Conservation (phyloP, 2,113 vertebrate genomes). For the Loxodonta africana region DNA sequence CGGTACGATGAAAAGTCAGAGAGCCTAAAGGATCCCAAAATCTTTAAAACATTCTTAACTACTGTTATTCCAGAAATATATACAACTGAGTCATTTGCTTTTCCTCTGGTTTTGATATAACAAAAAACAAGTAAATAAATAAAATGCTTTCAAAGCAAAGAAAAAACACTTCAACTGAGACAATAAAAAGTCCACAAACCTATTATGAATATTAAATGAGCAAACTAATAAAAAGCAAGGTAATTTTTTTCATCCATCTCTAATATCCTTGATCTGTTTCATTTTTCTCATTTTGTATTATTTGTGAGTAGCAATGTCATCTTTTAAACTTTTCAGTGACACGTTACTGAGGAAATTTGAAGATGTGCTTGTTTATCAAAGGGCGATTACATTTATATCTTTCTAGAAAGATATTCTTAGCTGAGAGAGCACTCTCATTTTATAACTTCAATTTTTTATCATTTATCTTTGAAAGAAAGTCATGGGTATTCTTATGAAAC, state of each 20-base stretch:
- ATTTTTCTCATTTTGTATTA: slow-evolving; percentile 41
- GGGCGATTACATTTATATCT: slow-evolving; percentile 53
- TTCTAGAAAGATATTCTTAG: slow-evolving; percentile 61
- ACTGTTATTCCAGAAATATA: slow-evolving; percentile 21
- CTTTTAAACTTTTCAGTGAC: slow-evolving; percentile 57
- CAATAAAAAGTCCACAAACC: slow-evolving; percentile 47
- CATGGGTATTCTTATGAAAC: slow-evolving; percentile 41
- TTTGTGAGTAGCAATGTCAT: slow-evolving; percentile 48
- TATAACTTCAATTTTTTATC: slow-evolving; percentile 30
- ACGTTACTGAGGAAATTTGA: slow-evolving; percentile 49
- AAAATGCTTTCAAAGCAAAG: slow-evolving; percentile 61
- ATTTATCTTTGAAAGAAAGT: slow-evolving; percentile 51
- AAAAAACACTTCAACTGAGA: slow-evolving; percentile 58
- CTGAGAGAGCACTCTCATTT: slow-evolving; percentile 6
- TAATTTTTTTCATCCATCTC: slow-evolving; percentile 48
- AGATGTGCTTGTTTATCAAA: slow-evolving; percentile 60
- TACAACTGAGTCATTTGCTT: slow-evolving; percentile 9
- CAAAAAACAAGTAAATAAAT: slow-evolving; percentile 1
- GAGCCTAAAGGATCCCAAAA: slow-evolving; percentile 26
- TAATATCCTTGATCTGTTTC: slow-evolving; percentile 36
- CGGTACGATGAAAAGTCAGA: slow-evolving; percentile 48
- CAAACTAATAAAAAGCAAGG: slow-evolving; percentile 57
- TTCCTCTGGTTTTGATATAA: slow-evolving; percentile 46
- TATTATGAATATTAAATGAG: slow-evolving; percentile 63
- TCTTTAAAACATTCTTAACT: slow-evolving; percentile 38